Evolutionary conservation across 1,140 invertebrate species (phyloP), one percentile per base, ranked within the genome.

Genomic region (Lasioglossum baleicum): DNA sequence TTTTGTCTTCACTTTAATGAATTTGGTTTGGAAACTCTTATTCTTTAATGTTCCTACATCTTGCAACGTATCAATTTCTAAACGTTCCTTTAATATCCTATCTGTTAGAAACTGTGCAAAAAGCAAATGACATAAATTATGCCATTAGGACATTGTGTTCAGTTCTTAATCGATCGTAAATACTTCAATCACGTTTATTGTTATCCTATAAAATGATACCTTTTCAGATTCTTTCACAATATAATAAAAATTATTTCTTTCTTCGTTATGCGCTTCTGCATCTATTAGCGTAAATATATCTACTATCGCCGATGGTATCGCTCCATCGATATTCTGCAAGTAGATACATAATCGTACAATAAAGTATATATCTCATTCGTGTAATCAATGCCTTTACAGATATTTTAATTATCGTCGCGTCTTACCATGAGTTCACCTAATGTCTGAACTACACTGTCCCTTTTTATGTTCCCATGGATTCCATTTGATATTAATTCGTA

Each of bases 1-100:
- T 93, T 98, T 98, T 66, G 99, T 99, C 94, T 99, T 99, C 22
- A 98, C 96, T 95, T 99, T 99, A 86, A 99, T 99, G 93, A 99
- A 99, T 93, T 98, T 99, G 72, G 97, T 98, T 90, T 98, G 97
- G 93, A 98, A 99, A 87, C 96, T 97, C 90, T 96, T 96, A 89
- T 97, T 97, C 86, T 97, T 97, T n/a, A 99, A 94, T 64, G 98
- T 96, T n/a, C 97, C 97, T 68, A 97, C 96, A 93, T 98, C 97
- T 92, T 98, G 97, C 26, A 99, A 93, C 0, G 97, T 98, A 81
- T 99, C 98, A 90, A 98, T 97, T 92, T 99, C 98, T 83, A 99
- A 92, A 83, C 98, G 94, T 92, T 99, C 98, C 89, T 99, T 98
- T 35, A 99, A 92, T 80, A 99, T 93, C 90, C 96, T 95, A 81